phyloP scores from a whole-genome alignment of 2,797 vertebrate species.

The Mionectes olivaceus region DNA sequence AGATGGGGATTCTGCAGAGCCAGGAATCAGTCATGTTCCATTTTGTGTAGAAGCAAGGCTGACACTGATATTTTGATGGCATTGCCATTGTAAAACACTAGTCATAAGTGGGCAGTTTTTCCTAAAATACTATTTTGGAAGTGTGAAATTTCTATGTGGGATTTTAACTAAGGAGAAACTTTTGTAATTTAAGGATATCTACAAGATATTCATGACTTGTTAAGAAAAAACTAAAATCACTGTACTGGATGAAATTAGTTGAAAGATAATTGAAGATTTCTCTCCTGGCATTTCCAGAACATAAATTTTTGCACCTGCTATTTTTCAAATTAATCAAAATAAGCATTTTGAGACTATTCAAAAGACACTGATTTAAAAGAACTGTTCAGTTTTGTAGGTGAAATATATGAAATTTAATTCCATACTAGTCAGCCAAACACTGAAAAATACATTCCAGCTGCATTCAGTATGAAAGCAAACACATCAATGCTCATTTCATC shows the following conservation, averaged over 20 bases:
- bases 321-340: slow-evolving; percentile 34
- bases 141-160: not conserved
- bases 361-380: not conserved
- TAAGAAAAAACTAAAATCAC: not conserved
- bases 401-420: not conserved
- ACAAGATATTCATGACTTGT: not conserved
- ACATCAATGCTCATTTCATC: slow-evolving; percentile 13
- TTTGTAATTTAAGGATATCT: not conserved
- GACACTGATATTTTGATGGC: not conserved
- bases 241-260: not conserved
- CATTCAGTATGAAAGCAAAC: slow-evolving; percentile 52
- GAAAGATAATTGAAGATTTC: not conserved
- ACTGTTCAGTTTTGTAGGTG: not conserved
- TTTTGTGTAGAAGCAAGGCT: not conserved
- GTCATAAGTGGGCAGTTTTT: not conserved
- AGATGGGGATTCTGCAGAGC: not conserved
- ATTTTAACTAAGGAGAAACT: not conserved
- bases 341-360: not conserved
- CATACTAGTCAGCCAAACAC: not conserved
- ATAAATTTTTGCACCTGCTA: not conserved
- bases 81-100: not conserved
- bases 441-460: not conserved
- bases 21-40: not conserved
- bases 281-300: not conserved
- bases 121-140: not conserved